Evolutionary conservation across 2,888 invertebrate species (phyloP), one percentile per base, ranked within the genome.

Genomic region (Palloptera scutellata): DNA sequence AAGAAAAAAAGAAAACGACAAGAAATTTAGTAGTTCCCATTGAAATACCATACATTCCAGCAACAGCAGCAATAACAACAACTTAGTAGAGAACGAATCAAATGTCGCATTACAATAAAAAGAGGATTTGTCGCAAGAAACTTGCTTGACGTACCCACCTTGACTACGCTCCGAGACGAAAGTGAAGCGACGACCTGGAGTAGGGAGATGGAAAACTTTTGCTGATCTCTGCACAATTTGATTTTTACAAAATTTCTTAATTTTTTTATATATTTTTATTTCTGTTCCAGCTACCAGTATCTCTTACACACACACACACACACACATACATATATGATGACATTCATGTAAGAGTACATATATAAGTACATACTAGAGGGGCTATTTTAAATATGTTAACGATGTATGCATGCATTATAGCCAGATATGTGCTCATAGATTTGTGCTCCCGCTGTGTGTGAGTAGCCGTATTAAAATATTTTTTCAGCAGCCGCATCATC

Each of bases 221-320:
- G 58, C 64, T 64, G 64, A 64, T 57, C 51, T 64, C 45, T 53
- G 58, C 51, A 57, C 45, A 64, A 64, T 64, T 64, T 64, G 45
- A 64, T 58, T 64, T 30, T 64, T 45, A 58, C 57, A 55, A 48
- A 4, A 48, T 48, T 64, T 64, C 61, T 64, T 20, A 9, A 19
- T 54, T n/a, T 45, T 40, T n/a, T 54, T 19, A 2, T 11, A 55
- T 61, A 17, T 61, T 52, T 41, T 53, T 63, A 63, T 17, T 63
- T 30, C 17, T 63, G 17, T 5, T 19, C 15, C 30, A 30, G n/a
- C 52, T 52, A 61, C 48, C 48, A 20, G 19, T 52, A 61, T 19
- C n/a, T 55, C 10, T 10, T 13, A 42, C 19, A 43, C 40, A 19
- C 20, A 20, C 41, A 42, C 15, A 17, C 12, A 10, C 13, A 12